Percentiles rank a stretch among this genome's conserved stretches.
Conservation (phyloP, 2,113 vertebrate genomes). For the Ardeotis arabs region DNA sequence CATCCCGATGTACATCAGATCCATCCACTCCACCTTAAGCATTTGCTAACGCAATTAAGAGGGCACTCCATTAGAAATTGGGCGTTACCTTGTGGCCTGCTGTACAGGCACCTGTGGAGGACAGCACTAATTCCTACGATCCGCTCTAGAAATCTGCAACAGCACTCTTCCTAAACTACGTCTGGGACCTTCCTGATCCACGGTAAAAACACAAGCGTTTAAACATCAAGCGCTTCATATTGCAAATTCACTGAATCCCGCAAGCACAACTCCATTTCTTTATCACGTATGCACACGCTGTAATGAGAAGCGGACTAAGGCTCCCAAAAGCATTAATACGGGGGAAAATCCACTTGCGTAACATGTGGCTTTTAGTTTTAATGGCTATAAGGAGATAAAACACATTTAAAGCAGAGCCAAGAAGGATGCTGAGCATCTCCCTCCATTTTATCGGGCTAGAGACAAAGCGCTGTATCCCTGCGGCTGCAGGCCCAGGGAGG, state of each 20-base stretch:
- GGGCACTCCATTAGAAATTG: accelerated
- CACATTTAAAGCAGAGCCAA: neutral
- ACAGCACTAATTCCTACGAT: neutral
- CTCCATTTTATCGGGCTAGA: neutral
- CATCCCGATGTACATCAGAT: neutral
- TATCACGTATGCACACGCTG: neutral
- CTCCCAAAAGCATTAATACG: slow-evolving; percentile 12
- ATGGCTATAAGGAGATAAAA: neutral
- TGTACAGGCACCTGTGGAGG: neutral
- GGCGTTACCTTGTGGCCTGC: neutral
- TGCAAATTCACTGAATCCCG: neutral
- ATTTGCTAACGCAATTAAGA: neutral
- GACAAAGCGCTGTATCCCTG: neutral
- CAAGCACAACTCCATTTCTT: neutral
- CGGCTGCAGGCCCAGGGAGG: neutral
- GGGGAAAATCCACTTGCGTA: neutral
- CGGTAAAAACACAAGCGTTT: neutral
- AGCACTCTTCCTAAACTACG: neutral
- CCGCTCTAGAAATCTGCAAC: neutral
- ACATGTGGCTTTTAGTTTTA: neutral
- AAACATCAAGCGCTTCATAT: neutral
- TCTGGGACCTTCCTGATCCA: neutral
- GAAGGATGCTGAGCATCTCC: neutral
- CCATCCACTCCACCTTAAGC: neutral
- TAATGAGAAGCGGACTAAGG: neutral